phyloP scores from a whole-genome alignment of 1,140 invertebrate species.

The Coelopa frigida region DNA sequence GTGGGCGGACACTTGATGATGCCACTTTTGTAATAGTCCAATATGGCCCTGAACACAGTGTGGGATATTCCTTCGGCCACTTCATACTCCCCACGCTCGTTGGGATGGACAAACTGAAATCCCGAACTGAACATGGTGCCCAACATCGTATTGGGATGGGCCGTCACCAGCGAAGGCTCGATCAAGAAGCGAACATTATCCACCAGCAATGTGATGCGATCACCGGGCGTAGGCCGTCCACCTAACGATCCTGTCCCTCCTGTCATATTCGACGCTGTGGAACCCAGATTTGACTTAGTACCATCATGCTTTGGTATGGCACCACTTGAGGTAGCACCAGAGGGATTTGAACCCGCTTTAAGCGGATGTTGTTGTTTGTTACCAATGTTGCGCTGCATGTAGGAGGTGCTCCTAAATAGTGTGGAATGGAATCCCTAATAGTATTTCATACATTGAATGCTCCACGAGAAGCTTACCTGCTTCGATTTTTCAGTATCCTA shows the following conservation, averaged over 20 bases:
- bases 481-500: conserved; percentile 58
- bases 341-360: background rate
- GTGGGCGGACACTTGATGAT: conserved; percentile 75
- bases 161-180: conserved; percentile 83
- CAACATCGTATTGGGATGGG: conserved; percentile 88
- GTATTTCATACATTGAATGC: background rate
- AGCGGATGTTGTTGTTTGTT: conserved; percentile 10
- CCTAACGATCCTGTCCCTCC: no score
- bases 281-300: conserved; percentile 1
- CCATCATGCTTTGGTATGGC: conserved; percentile 26
- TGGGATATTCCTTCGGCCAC: conserved; percentile 98
- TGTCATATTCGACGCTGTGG: no score
- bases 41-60: conserved; percentile 87
- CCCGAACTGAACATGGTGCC: conserved; percentile 96
- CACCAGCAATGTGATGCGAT: conserved; percentile 77
- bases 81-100: conserved; percentile 94
- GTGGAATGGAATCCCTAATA: background rate
- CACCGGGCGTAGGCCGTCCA: conserved; percentile 24
- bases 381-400: conserved; percentile 18
- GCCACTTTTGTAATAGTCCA: conserved; percentile 91
- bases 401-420: conserved; percentile 19
- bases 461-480: conserved; percentile 47
- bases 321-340: conserved; percentile 13
- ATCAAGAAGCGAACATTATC: conserved; percentile 90
- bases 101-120: conserved; percentile 86